A percentile compares a stretch with the other conserved stretches of the same genome.
Evolutionary conservation across 2,888 invertebrate species (phyloP).

Genomic region (Caenorhabditis sulstoni): DNA sequence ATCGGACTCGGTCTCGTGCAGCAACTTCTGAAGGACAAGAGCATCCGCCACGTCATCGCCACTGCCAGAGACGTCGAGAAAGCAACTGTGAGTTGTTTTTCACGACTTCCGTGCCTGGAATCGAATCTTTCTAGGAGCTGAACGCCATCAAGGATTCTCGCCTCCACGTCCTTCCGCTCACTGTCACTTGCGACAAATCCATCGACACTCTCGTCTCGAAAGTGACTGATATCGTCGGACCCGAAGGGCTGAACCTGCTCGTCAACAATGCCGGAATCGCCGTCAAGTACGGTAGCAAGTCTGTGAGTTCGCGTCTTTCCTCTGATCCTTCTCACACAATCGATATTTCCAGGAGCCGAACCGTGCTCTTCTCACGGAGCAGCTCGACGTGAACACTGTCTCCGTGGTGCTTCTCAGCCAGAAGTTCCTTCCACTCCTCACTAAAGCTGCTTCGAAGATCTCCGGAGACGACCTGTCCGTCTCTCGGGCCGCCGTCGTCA

Average conservation of each 20-base stretch:
- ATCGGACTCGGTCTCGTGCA: slow-evolving; percentile 91
- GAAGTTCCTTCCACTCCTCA: slow-evolving; percentile 60
- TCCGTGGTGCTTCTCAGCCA: slow-evolving; percentile 59
- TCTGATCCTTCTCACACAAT: not conserved
- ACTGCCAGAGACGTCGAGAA: slow-evolving; percentile 88
- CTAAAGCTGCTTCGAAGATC: slow-evolving; percentile 42
- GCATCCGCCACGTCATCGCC: slow-evolving; percentile 87
- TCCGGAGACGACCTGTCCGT: slow-evolving; percentile 44
- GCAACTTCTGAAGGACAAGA: slow-evolving; percentile 82
- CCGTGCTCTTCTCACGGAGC: slow-evolving; percentile 84
- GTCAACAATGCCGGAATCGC: slow-evolving; percentile 54
- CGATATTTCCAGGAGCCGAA: slow-evolving; percentile 81
- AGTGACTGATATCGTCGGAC: slow-evolving; percentile 55
- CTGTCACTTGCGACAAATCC: slow-evolving; percentile 46
- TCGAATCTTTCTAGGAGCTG: slow-evolving; percentile 46
- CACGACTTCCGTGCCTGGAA: not conserved
- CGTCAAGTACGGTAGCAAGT: slow-evolving; percentile 27
- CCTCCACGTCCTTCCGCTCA: slow-evolving; percentile 41
- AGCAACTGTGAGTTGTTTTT: slow-evolving; percentile 56
- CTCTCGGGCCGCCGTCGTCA: slow-evolving; percentile 49
- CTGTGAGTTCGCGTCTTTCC: slow-evolving; percentile 12
- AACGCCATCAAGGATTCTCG: slow-evolving; percentile 37
- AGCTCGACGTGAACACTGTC: slow-evolving; percentile 86
- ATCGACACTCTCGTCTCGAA: slow-evolving; percentile 39
- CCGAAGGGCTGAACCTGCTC: slow-evolving; percentile 53